Percentiles rank a stretch among this genome's conserved stretches.
Evolutionary conservation across 2,888 invertebrate species (phyloP).

Genomic region (Danaus chrysippus): DNA sequence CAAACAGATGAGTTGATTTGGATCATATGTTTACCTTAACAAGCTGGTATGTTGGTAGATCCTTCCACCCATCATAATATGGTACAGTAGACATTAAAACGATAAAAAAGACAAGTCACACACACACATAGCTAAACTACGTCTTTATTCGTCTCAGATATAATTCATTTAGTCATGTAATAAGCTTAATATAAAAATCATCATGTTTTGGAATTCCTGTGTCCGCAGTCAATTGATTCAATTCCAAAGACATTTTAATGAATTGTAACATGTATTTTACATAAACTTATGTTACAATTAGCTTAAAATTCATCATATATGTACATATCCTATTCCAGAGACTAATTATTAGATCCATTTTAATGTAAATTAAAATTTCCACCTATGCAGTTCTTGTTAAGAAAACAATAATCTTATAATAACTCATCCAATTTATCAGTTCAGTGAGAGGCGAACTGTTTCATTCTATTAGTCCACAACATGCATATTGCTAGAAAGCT

Average conservation of each 20-base stretch:
- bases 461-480: slow-evolving; percentile 19
- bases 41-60: slow-evolving; percentile 83
- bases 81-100: slow-evolving; percentile 76
- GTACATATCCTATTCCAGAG: too few relatives aligned
- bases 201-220: too few relatives aligned
- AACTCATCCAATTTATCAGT: slow-evolving; percentile 7
- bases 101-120: slow-evolving; percentile 77
- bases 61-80: slow-evolving; percentile 79
- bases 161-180: slow-evolving; percentile 9
- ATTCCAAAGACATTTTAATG: too few relatives aligned
- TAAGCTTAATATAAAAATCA: too few relatives aligned
- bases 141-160: slow-evolving; percentile 23
- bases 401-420: neutral
- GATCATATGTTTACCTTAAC: slow-evolving; percentile 79
- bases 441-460: slow-evolving; percentile 6
- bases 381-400: neutral
- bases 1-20: slow-evolving; percentile 61
- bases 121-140: slow-evolving; percentile 68
- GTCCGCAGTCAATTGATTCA: too few relatives aligned
- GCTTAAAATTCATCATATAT: too few relatives aligned
- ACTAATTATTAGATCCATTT: neutral
- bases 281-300: too few relatives aligned
- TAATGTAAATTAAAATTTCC: neutral
- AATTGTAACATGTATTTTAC: too few relatives aligned
- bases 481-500: slow-evolving; percentile 33